These are phyloP conservation scores for Mus minutoides DNA, from an alignment of 2,797 vertebrate genomes.

Conservation along the genomic window DNA sequence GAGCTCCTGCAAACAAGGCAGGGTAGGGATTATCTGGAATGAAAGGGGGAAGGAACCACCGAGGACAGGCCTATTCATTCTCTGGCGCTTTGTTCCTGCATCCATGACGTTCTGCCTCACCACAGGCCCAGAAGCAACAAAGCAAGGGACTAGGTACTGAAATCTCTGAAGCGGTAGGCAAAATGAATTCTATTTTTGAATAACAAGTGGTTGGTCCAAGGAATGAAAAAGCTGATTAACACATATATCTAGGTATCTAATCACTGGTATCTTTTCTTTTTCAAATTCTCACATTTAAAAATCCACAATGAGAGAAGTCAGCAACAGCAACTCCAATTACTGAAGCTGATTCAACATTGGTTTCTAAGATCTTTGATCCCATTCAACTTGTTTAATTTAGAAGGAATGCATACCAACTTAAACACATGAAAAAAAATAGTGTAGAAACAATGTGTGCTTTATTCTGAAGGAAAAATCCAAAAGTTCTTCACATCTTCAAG, in stretches of 20 bases:
- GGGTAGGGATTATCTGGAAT: background rate
- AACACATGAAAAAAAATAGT: background rate
- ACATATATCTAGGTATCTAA: background rate
- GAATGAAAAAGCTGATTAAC: background rate
- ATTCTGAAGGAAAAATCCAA: background rate
- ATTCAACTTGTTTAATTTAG: background rate
- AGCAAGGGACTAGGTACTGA: background rate
- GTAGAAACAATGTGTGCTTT: background rate
- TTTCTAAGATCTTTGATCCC: background rate
- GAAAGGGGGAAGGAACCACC: background rate
- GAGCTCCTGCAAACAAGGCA: background rate
- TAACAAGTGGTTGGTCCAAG: background rate
- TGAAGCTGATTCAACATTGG: background rate
- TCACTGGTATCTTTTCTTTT: background rate
- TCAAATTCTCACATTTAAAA: constrained; percentile 17
- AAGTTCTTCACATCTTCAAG: constrained; percentile 17
- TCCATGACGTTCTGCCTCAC: background rate
- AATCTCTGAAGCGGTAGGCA: background rate
- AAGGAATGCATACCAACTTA: background rate
- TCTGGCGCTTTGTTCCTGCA: background rate
- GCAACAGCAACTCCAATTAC: constrained; percentile 11
- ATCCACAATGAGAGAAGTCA: background rate
- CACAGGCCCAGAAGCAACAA: background rate
- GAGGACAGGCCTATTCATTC: too few species aligned
- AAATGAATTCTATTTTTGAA: background rate